Evolutionary conservation across 2,797 vertebrate genomes (phyloP).

Genomic region (Rhadinocentrus ornatus): DNA sequence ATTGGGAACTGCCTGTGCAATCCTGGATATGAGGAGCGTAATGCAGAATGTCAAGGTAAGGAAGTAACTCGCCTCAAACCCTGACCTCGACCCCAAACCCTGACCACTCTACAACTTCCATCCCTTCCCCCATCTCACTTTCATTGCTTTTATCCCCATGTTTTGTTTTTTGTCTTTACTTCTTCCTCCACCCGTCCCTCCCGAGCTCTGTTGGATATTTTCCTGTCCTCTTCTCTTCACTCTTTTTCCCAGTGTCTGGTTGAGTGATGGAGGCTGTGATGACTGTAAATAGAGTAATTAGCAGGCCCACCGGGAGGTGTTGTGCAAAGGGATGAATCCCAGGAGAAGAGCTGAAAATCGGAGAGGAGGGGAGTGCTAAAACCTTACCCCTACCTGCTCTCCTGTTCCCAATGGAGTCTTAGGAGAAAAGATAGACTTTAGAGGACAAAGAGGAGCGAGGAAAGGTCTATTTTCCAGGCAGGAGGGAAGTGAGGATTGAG

Average conservation of each 20-base stretch:
- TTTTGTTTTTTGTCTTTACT: conserved; percentile 55
- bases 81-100: conserved; percentile 8
- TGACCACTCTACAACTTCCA: conserved; percentile 23
- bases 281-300: conserved; percentile 88
- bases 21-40: conserved; percentile 93
- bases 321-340: conserved; percentile 79
- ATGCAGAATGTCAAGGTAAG: conserved; percentile 95
- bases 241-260: conserved; percentile 47
- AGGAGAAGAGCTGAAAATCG: conserved; percentile 81
- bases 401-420: conserved; percentile 48
- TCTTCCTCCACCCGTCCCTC: conserved; percentile 24
- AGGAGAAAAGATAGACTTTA: conserved; percentile 63
- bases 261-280: conserved; percentile 85
- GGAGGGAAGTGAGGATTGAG: conserved; percentile 64
- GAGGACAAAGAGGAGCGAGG: conserved; percentile 30
- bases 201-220: conserved; percentile 35
- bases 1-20: conserved; percentile 98
- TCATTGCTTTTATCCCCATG: conserved; percentile 39
- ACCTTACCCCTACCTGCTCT: conserved; percentile 50
- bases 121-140: conserved; percentile 1
- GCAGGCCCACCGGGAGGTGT: conserved; percentile 82
- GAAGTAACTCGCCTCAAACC: conserved; percentile 44
- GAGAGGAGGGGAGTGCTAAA: conserved; percentile 37
- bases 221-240: conserved; percentile 16
- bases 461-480: conserved; percentile 73